Base-by-base conservation (phyloP, 2,113 vertebrate species). In the Rana temporaria region DNA sequence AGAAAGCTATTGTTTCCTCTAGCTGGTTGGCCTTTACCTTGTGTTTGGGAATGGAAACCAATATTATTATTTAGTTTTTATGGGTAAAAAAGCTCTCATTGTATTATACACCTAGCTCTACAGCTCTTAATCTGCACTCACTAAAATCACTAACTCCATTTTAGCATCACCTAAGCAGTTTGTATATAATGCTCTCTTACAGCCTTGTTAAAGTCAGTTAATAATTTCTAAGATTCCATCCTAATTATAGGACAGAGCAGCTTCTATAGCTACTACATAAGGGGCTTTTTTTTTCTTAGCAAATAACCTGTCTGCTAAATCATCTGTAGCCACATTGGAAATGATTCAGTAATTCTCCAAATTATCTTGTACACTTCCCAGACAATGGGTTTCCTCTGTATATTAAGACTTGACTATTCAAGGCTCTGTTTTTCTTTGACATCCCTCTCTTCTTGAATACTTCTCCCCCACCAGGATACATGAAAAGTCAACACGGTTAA, bases 291-390 rank as follows among this genome's bases (percentile, higher is more conserved):
- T 86, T 84, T 82, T 90, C 87, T 88, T 89, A 93, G 92, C 90
- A 93, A 94, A 93, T 91, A 86, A 86, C 60, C 77, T 87, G 85
- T 88, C 90, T 90, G 88, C 85, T 90, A 90, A 90, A 90, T 92
- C 87, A 91, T 90, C 90, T 92, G 90, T 89, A 93, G 91, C 88
- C 85, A 88, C 85, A 89, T 90, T 92, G 90, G 88, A 85, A 89
- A 85, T 88, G 87, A 92, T 90, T 90, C 89, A 88, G 89, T 92
- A 91, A 92, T 89, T 93, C 85, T 86, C 88, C 65, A 67, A 85
- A 87, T 87, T 84, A 88, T 90, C 90, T 89, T 87, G 88, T 87
- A 85, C 87, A 90, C 90, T 88, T 85, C 87, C 87, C 62, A 78
- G 88, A 92, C 88, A 90, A 90, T 90, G 88, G 86, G 73, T 84